Evolutionary conservation across 2,888 invertebrate species (phyloP), one percentile per base, ranked within the genome.

Genomic region (Eupithecia inturbata): DNA sequence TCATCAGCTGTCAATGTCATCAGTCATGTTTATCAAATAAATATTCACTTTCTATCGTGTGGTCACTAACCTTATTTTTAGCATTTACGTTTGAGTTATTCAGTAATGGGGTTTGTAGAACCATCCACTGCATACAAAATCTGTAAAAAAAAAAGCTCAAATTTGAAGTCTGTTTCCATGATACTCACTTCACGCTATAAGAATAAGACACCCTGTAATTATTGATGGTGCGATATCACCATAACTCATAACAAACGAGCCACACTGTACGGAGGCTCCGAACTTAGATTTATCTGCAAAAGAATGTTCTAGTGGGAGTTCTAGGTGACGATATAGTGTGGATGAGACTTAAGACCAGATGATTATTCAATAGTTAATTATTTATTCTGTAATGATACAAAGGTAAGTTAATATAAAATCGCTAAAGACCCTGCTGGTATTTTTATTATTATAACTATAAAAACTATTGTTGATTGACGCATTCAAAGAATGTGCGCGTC

Each of bases 271-370:
- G 76, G 76, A 79, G 76, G 71, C 78, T 72, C 73, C 57, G 75
- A 78, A 76, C 77, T 81, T 72, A 79, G 84, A 85, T 85, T 83
- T 86, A 86, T 85, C 83, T 75, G 80, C 77, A 76, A 77, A 72
- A 67, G 53, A 75, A 69, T 68, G 69, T 71, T 62, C 60, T 71
- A 26, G n/a, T 53, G 22, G 57, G 26, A 57, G 57, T 26, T 57
- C 12, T 26, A 57, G 14, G 4, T 0, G 22, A 53, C 12, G 57
- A 57, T 5, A 57, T 26, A 57, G 57, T 14, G 1, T 57, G 57
- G 57, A 57, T 57, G 57, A 10, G 53, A 22, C 49, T 3, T 53
- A 3, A 53, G 12, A 53, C 10, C n/a, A n/a, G n/a, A 45, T 45
- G 19, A 19, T 1, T n/a, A 49, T 49, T 49, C 41, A 49, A n/a